These are phyloP conservation scores for Dryadula phaetusa DNA, from an alignment of 2,888 invertebrate genomes.

Conservation along the genomic window DNA sequence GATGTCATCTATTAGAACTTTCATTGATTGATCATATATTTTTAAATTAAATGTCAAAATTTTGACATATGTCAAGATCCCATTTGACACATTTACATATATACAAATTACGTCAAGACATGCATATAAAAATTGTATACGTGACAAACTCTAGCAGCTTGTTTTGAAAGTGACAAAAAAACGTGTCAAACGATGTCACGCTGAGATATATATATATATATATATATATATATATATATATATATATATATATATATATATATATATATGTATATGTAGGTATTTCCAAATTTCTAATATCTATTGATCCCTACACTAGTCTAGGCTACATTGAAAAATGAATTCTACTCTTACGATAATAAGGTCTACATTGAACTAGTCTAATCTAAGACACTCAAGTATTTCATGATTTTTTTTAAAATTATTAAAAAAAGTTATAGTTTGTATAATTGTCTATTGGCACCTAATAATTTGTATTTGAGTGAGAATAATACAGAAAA, in stretches of 20 bases:
- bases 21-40: not conserved
- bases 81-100: not conserved
- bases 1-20: not conserved
- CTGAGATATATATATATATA: too few relatives aligned
- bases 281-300: constrained; percentile 54
- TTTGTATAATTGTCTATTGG: constrained; percentile 15
- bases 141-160: not conserved
- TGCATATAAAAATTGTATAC: constrained; percentile 15
- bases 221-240: too few relatives aligned
- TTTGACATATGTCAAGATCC: not conserved
- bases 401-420: constrained; percentile 15
- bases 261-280: too few relatives aligned
- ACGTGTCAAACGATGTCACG: not conserved
- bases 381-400: constrained; percentile 41
- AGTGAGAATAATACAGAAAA: not conserved
- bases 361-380: constrained; percentile 26
- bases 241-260: too few relatives aligned
- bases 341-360: constrained; percentile 26
- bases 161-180: constrained; percentile 8
- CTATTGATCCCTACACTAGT: constrained; percentile 60
- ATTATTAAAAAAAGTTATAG: not conserved
- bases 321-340: constrained; percentile 39
- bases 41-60: not conserved
- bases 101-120: not conserved
- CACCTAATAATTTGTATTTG: constrained; percentile 17